Evolutionary conservation across 2,797 vertebrate species (phyloP).

Genomic region (Peromyscus nudipes): DNA sequence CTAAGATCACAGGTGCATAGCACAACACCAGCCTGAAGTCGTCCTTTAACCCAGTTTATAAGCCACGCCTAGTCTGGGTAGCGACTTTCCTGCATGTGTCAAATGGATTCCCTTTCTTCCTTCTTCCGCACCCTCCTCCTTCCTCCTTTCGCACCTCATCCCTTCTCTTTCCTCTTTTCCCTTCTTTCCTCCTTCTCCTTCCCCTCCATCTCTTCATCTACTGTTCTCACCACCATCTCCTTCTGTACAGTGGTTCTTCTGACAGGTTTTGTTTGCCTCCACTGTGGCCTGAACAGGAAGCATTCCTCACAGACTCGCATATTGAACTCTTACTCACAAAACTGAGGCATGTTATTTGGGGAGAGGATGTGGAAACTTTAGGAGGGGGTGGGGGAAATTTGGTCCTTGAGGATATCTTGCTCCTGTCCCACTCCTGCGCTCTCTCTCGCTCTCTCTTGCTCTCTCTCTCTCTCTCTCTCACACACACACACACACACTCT

Average conservation of each 20-base stretch:
- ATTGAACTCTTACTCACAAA: neutral
- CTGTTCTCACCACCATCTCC: neutral
- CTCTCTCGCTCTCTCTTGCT: neutral
- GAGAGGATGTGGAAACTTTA: neutral
- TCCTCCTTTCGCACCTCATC: neutral
- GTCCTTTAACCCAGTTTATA: neutral
- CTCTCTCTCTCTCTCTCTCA: neutral
- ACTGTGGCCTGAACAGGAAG: neutral
- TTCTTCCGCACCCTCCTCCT: neutral
- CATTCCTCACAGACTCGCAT: neutral
- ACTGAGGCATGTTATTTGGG: no score
- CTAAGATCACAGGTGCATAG: no score
- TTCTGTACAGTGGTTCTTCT: neutral
- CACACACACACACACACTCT: no score
- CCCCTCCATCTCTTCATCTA: no score
- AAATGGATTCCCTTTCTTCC: neutral
- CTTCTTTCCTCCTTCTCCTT: neutral
- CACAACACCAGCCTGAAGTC: neutral
- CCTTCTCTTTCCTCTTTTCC: no score
- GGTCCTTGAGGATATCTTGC: neutral
- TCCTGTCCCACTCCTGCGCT: neutral
- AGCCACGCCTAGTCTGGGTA: neutral
- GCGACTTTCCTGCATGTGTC: neutral
- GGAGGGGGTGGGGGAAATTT: neutral
- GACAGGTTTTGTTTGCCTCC: neutral